These are phyloP conservation scores for Sarcophaga peregrina DNA, from an alignment of 1,140 invertebrate genomes.

Conservation along the genomic window DNA sequence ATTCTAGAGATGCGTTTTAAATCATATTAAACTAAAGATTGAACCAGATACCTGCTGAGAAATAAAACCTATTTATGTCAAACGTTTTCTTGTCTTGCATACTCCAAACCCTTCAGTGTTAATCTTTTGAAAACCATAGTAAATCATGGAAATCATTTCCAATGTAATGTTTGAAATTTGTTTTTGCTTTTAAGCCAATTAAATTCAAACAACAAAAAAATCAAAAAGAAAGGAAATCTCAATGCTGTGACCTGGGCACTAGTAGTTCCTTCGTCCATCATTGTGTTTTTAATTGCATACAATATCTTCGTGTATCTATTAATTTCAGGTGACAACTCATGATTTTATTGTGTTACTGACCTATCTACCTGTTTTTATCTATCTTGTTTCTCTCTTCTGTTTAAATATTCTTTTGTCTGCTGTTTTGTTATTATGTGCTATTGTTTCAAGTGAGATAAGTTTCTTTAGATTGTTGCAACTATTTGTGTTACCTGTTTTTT, in stretches of 20 bases:
- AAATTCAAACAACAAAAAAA: not conserved
- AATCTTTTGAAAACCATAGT: not conserved
- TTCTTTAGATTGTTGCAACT: not conserved
- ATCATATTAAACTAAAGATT: not conserved
- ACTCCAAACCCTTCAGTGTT: not conserved
- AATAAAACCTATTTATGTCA: not conserved
- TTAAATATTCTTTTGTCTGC: not conserved
- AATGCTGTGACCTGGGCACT: no score
- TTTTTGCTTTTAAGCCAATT: conserved; percentile 29
- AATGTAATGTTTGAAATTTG: conserved; percentile 26
- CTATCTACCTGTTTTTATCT: not conserved
- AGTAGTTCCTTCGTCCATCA: no score
- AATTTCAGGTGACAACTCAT: not conserved
- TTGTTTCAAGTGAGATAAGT: not conserved
- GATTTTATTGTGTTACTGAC: conserved; percentile 20
- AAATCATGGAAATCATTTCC: not conserved
- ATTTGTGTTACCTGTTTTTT: no score
- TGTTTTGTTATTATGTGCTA: no score
- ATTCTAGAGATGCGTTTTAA: not conserved
- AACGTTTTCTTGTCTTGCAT: not conserved
- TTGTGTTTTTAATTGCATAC: no score
- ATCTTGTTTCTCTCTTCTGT: not conserved
- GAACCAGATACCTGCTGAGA: not conserved
- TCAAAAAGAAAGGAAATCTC: not conserved
- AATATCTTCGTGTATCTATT: not conserved